A percentile compares a stretch with the other conserved stretches of the same genome.
Evolutionary conservation across 1,140 invertebrate genomes (phyloP).

Genomic region (Neomicropteryx cornuta): DNA sequence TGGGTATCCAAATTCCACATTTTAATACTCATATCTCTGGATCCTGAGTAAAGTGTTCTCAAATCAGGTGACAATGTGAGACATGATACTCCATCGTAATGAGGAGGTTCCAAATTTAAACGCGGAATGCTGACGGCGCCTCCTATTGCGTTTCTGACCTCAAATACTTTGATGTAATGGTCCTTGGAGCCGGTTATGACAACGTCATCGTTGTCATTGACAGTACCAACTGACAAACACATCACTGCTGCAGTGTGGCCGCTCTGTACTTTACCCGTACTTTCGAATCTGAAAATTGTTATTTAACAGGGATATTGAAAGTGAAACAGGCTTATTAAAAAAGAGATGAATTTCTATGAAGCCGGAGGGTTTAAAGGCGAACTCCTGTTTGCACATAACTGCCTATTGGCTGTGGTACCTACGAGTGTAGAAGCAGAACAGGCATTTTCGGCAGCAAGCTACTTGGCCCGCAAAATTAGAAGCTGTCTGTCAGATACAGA

Average conservation of each 20-base stretch:
- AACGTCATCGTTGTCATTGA: slow-evolving; percentile 42
- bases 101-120: slow-evolving; percentile 71
- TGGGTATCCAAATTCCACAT: slow-evolving; percentile 68
- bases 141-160: slow-evolving; percentile 21
- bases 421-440: too few species aligned
- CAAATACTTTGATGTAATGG: slow-evolving; percentile 54
- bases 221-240: slow-evolving; percentile 55
- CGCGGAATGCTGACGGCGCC: slow-evolving; percentile 43
- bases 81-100: slow-evolving; percentile 84
- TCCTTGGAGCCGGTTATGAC: slow-evolving; percentile 83
- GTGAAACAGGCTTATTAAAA: neutral
- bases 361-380: too few species aligned
- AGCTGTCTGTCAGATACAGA: too few species aligned
- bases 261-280: slow-evolving; percentile 66
- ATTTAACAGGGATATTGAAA: neutral
- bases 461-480: too few species aligned
- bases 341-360: too few species aligned
- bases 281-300: slow-evolving; percentile 45
- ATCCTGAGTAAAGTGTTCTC: slow-evolving; percentile 68
- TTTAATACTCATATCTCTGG: slow-evolving; percentile 80
- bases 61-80: slow-evolving; percentile 55
- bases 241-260: slow-evolving; percentile 80
- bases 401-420: too few species aligned
- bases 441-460: too few species aligned
- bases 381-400: too few species aligned